Conservation (phyloP, 2,888 invertebrate species). For the Oegoconia quadripuncta region DNA sequence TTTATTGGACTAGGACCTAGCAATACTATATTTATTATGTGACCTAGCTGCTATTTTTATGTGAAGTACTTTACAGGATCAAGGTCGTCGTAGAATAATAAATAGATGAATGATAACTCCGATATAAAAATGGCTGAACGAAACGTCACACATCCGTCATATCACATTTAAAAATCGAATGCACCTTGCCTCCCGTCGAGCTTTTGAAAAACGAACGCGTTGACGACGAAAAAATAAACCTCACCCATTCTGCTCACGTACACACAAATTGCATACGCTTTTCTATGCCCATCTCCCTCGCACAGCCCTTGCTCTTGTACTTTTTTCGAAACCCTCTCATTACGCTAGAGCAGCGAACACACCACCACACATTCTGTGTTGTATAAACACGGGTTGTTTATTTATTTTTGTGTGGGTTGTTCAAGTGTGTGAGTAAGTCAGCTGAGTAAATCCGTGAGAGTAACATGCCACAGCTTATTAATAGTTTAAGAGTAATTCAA, state of each 20-base stretch:
- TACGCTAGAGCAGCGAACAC: slow-evolving; percentile 59
- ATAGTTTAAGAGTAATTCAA: too few relatives aligned
- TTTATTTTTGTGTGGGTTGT: slow-evolving; percentile 37
- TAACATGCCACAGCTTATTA: too few relatives aligned
- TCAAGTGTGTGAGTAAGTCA: slow-evolving; percentile 58
- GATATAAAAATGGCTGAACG: too few relatives aligned
- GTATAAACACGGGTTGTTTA: slow-evolving; percentile 43
- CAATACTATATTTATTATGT: too few relatives aligned
- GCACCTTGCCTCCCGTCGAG: slow-evolving; percentile 74
- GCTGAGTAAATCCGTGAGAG: slow-evolving; percentile 52
- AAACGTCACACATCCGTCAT: slow-evolving; percentile 61
- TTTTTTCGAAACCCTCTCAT: slow-evolving; percentile 65
- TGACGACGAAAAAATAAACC: slow-evolving; percentile 48
- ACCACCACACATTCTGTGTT: slow-evolving; percentile 39
- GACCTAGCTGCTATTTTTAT: too few relatives aligned
- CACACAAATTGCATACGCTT: slow-evolving; percentile 11
- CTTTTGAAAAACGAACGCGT: slow-evolving; percentile 64
- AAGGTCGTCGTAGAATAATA: too few relatives aligned
- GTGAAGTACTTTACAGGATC: too few relatives aligned
- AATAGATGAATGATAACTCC: too few relatives aligned
- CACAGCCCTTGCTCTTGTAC: slow-evolving; percentile 56
- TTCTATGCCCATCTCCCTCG: slow-evolving; percentile 30
- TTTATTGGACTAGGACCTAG: too few relatives aligned
- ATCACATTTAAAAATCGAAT: slow-evolving; percentile 68
- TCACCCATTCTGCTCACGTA: slow-evolving; percentile 34